These are phyloP conservation scores for Lycopodina hypogea DNA, from an alignment of 37 sponge, comb jelly and placozoan genomes.

Conservation along the genomic window DNA sequence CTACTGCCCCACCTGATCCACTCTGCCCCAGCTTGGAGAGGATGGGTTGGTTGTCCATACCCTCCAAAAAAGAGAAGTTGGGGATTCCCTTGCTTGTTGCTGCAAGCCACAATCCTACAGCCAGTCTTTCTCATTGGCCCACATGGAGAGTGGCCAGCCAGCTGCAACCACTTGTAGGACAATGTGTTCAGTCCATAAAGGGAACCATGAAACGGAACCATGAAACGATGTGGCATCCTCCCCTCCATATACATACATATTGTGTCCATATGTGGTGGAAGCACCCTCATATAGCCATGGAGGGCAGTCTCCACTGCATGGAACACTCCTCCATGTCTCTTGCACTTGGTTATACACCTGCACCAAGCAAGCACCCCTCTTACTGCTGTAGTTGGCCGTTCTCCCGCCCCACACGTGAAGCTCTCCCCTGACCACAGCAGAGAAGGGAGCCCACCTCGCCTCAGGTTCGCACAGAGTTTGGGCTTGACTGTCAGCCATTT, in stretches of 20 bases:
- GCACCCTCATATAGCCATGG: slow-evolving; percentile 8
- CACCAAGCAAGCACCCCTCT: too few relatives aligned
- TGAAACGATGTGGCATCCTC: background rate
- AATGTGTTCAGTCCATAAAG: background rate
- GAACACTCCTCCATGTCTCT: background rate
- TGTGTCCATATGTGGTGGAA: background rate
- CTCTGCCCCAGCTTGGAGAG: too few relatives aligned
- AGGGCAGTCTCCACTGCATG: background rate
- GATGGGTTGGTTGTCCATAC: slow-evolving; percentile 2
- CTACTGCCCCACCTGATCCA: background rate
- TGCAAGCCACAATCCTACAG: background rate
- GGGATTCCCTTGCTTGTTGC: background rate
- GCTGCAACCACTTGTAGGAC: background rate
- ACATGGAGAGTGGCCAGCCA: too few relatives aligned
- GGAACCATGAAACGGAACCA: background rate
- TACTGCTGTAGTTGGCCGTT: too few relatives aligned
- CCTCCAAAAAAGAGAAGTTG: too few relatives aligned
- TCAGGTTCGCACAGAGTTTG: too few relatives aligned
- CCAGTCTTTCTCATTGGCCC: slow-evolving; percentile 6
- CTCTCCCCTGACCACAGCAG: too few relatives aligned
- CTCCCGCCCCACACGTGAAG: too few relatives aligned
- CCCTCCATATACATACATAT: slow-evolving; percentile 6
- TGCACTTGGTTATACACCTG: too few relatives aligned
- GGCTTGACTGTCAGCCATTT: too few relatives aligned
- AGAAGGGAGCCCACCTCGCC: too few relatives aligned